Evolutionary conservation across 2,113 vertebrate species (phyloP).

Genomic region (Psilopogon haemacephalus): DNA sequence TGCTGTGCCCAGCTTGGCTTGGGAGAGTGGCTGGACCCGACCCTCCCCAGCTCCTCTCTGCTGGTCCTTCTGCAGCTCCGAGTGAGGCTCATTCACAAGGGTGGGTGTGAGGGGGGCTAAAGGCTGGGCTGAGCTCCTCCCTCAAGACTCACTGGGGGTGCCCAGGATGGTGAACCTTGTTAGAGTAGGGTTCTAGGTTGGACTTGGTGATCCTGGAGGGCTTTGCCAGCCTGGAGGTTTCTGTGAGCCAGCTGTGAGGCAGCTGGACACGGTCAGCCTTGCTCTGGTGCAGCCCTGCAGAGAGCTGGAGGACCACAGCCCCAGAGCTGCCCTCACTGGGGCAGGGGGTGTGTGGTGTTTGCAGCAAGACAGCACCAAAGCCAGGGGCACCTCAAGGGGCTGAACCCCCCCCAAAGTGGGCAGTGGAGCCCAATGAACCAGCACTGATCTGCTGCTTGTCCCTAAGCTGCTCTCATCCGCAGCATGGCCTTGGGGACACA

Average conservation of each 20-base stretch:
- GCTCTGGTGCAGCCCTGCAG: fast-evolving
- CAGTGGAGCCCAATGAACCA: fast-evolving
- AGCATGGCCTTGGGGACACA: not conserved
- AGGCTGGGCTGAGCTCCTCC: fast-evolving
- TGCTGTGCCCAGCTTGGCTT: fast-evolving
- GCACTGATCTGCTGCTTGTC: not conserved
- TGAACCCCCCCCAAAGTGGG: fast-evolving
- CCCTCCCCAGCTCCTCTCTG: fast-evolving
- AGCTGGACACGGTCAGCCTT: fast-evolving
- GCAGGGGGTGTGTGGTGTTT: no score
- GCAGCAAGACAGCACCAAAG: fast-evolving
- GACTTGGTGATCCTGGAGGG: no score
- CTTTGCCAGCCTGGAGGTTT: no score
- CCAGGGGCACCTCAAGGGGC: fast-evolving
- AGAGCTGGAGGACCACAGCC: fast-evolving
- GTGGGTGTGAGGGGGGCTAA: not conserved
- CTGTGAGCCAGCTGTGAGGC: fast-evolving
- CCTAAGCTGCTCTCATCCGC: not conserved
- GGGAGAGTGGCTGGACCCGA: fast-evolving
- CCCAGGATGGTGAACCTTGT: fast-evolving
- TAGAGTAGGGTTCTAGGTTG: no score
- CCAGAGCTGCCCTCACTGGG: fast-evolving
- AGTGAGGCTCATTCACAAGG: fast-evolving
- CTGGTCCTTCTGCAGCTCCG: not conserved
- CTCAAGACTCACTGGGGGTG: fast-evolving